Evolutionary conservation across 1,140 invertebrate genomes (phyloP).

Genomic region (Sesamia nonagrioides): DNA sequence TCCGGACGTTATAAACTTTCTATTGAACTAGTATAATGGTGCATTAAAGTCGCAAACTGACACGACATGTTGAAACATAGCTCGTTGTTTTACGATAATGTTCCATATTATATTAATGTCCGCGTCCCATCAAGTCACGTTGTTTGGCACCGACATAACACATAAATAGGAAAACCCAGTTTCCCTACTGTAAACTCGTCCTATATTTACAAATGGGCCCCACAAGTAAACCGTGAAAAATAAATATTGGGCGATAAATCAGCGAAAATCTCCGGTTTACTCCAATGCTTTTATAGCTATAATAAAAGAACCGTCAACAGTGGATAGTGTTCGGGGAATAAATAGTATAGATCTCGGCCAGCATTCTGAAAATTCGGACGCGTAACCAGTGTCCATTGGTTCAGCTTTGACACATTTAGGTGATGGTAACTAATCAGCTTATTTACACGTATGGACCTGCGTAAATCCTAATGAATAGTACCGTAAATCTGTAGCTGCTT

Average conservation of each 20-base stretch:
- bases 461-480: conserved; percentile 57
- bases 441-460: conserved; percentile 59
- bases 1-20: conserved; percentile 76
- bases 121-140: conserved; percentile 41
- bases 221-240: conserved; percentile 82
- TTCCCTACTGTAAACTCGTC: conserved; percentile 66
- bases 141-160: conserved; percentile 36
- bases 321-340: conserved; percentile 76
- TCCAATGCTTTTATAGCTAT: conserved; percentile 80
- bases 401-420: conserved; percentile 70
- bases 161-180: conserved; percentile 55
- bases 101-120: conserved; percentile 50
- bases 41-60: conserved; percentile 67
- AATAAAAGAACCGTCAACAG: conserved; percentile 85
- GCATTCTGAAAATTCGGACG: conserved; percentile 70
- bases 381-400: conserved; percentile 67
- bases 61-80: conserved; percentile 47
- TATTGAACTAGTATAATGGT: conserved; percentile 67
- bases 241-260: conserved; percentile 84
- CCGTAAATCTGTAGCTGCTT: conserved; percentile 56
- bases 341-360: conserved; percentile 75
- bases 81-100: conserved; percentile 49
- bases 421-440: conserved; percentile 58
- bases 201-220: conserved; percentile 71
- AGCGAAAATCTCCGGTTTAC: conserved; percentile 78